phyloP scores from a whole-genome alignment of 2,888 invertebrate species.

The Elgonia sp. region DNA sequence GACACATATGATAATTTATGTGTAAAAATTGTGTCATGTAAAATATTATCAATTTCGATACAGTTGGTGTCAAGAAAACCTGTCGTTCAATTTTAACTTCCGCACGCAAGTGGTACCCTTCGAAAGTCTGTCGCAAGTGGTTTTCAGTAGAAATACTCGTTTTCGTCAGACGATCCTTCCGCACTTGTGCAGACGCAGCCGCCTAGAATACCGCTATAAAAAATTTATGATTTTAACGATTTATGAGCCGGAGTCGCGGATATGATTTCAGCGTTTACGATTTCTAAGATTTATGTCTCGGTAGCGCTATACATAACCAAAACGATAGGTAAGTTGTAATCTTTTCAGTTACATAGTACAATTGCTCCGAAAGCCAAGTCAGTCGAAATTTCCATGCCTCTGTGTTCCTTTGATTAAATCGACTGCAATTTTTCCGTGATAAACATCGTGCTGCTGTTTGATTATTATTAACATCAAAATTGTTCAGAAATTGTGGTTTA shows the following conservation, averaged over 20 bases:
- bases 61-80: slow-evolving; percentile 67
- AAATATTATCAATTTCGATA: slow-evolving; percentile 69
- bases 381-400: not conserved
- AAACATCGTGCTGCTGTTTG: not conserved
- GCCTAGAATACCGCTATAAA: slow-evolving; percentile 77
- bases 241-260: slow-evolving; percentile 76
- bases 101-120: slow-evolving; percentile 65
- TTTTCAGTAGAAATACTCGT: slow-evolving; percentile 73
- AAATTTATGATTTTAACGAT: slow-evolving; percentile 79
- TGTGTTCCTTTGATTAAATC: not conserved
- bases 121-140: slow-evolving; percentile 70
- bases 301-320: slow-evolving; percentile 60
- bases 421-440: not conserved
- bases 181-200: slow-evolving; percentile 74
- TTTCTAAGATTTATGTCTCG: slow-evolving; percentile 77
- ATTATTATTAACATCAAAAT: not conserved
- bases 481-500: too few species aligned
- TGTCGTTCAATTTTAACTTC: slow-evolving; percentile 69
- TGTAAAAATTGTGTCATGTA: slow-evolving; percentile 42
- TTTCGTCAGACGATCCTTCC: slow-evolving; percentile 75
- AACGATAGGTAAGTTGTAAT: slow-evolving; percentile 67
- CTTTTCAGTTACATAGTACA: slow-evolving; percentile 57
- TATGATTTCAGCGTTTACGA: slow-evolving; percentile 80
- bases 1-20: slow-evolving; percentile 54
- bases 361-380: not conserved